A percentile compares a stretch with the other conserved stretches of the same genome.
Evolutionary conservation across 2,888 invertebrate genomes (phyloP).

Genomic region (Nematopogon swammerdamellus): DNA sequence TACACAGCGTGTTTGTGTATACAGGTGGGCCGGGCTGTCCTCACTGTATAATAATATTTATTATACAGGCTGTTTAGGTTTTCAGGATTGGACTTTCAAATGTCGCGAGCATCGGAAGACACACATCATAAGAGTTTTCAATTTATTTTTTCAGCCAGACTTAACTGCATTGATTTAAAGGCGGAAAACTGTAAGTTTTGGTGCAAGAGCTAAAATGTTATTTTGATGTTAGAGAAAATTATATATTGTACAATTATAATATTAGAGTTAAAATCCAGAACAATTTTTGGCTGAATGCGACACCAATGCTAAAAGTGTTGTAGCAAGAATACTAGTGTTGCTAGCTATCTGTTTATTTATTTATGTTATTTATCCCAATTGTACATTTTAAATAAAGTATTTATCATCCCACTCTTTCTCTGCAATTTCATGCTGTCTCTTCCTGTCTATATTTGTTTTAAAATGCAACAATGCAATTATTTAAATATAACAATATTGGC

Average conservation of each 20-base stretch:
- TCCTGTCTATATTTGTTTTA: not conserved
- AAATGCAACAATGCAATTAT: not conserved
- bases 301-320: not conserved
- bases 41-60: no score
- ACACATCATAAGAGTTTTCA: conserved; percentile 6
- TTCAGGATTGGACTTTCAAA: not conserved
- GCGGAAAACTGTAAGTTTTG: conserved; percentile 54
- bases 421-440: not conserved
- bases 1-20: not conserved
- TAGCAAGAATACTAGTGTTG: not conserved
- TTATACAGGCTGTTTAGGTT: not conserved
- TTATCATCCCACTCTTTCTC: not conserved
- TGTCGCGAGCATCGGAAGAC: not conserved
- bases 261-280: not conserved
- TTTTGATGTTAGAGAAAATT: conserved; percentile 1
- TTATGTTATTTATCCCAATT: not conserved
- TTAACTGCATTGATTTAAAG: conserved; percentile 60
- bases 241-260: not conserved
- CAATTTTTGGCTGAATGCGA: not conserved
- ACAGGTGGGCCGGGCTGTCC: not conserved
- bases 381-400: not conserved
- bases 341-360: not conserved
- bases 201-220: conserved; percentile 1
- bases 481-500: no score
- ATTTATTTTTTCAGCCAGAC: conserved; percentile 53